A percentile compares a stretch with the other conserved stretches of the same genome.
Evolutionary conservation across 2,888 invertebrate species (phyloP).

Genomic region (Carabus problematicus): DNA sequence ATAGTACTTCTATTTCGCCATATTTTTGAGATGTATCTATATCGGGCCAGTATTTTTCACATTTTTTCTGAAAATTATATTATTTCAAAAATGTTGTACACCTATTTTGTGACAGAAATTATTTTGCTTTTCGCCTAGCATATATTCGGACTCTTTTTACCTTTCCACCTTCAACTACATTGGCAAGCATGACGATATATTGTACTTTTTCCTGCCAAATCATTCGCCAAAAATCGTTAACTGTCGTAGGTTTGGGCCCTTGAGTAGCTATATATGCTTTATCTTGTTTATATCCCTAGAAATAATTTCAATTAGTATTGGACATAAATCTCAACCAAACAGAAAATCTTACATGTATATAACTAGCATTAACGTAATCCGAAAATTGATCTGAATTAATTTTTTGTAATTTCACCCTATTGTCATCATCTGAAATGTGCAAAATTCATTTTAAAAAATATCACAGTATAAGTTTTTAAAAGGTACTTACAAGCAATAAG

Average conservation of each 20-base stretch:
- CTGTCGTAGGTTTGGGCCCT: conserved; percentile 54
- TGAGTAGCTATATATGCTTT: conserved; percentile 57
- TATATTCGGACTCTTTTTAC: conserved; percentile 8
- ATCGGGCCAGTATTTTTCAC: conserved; percentile 63
- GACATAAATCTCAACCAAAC: not conserved
- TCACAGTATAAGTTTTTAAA: conserved; percentile 10
- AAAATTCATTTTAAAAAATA: conserved; percentile 6
- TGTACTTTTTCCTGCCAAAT: conserved; percentile 46
- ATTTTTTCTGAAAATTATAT: conserved; percentile 56
- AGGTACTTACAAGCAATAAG: conserved; percentile 59
- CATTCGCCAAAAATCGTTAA: conserved; percentile 58
- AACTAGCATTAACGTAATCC: conserved; percentile 36
- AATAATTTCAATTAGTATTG: not conserved
- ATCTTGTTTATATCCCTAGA: conserved; percentile 53
- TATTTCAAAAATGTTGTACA: not conserved
- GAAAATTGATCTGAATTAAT: conserved; percentile 30
- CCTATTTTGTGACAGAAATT: not conserved
- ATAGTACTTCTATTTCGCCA: conserved; percentile 54
- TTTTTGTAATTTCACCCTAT: conserved; percentile 30
- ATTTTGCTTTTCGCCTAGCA: not conserved
- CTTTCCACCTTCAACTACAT: conserved; percentile 39
- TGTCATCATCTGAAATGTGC: conserved; percentile 30
- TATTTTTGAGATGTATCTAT: conserved; percentile 56
- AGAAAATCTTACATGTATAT: conserved; percentile 31
- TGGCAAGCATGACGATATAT: conserved; percentile 41